These are phyloP conservation scores for Cylas formicarius DNA, from an alignment of 1,140 invertebrate genomes.

Conservation along the genomic window DNA sequence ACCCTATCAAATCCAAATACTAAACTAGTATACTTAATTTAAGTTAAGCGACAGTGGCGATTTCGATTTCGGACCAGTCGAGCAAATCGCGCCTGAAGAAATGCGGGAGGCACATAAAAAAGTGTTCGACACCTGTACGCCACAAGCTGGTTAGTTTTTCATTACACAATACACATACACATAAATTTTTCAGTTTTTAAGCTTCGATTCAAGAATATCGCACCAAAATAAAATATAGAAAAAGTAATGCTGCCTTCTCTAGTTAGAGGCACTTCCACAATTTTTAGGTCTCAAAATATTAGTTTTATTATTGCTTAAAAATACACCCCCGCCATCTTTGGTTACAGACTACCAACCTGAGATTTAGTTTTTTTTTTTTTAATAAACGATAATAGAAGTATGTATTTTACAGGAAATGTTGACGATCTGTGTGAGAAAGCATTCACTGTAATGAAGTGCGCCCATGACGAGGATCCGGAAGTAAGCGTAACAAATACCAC, in stretches of 20 bases:
- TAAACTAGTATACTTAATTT: neutral
- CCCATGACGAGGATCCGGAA: neutral
- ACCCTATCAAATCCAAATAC: neutral
- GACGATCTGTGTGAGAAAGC: constrained; percentile 5
- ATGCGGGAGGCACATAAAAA: neutral
- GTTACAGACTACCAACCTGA: too few relatives aligned
- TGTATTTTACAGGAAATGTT: constrained; percentile 1
- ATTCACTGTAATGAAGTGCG: neutral
- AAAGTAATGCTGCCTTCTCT: too few relatives aligned
- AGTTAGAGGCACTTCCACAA: too few relatives aligned
- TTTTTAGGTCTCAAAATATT: too few relatives aligned
- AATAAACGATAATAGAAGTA: constrained; percentile 1
- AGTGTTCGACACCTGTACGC: neutral
- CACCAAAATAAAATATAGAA: too few relatives aligned
- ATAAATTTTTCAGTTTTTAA: neutral
- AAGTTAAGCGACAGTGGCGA: constrained; percentile 4
- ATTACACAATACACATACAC: neutral
- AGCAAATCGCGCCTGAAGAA: constrained; percentile 3
- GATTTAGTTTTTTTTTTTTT: too few relatives aligned
- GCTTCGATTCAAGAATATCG: neutral
- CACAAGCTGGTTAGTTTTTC: neutral
- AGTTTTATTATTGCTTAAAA: too few relatives aligned
- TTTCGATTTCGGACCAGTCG: neutral
- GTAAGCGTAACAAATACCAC: neutral
- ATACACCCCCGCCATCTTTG: too few relatives aligned